phyloP scores from a whole-genome alignment of 2,888 invertebrate genomes.

The Drosophila diplacantha region DNA sequence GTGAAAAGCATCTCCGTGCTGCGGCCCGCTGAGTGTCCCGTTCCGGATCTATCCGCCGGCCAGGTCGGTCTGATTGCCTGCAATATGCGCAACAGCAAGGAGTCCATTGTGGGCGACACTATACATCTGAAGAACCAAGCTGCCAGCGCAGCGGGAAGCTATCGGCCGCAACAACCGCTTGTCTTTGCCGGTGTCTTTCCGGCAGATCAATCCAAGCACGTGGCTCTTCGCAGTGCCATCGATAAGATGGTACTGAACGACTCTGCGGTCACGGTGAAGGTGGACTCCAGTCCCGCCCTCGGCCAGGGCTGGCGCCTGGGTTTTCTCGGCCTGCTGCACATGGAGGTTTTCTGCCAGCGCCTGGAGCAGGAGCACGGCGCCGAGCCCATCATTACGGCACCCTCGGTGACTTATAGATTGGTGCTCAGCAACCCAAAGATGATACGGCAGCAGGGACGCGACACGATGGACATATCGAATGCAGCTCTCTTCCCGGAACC shows the following conservation, averaged over 20 bases:
- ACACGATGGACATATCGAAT: constrained; percentile 84
- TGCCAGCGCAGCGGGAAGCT: constrained; percentile 80
- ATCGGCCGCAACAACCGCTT: constrained; percentile 86
- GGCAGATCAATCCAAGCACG: constrained; percentile 90
- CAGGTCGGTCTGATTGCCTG: constrained; percentile 95
- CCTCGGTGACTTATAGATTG: constrained; percentile 89
- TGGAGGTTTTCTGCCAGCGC: constrained; percentile 93
- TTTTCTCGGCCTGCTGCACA: constrained; percentile 90
- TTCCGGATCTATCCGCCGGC: constrained; percentile 86
- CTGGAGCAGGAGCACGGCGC: constrained; percentile 90
- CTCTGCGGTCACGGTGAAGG: constrained; percentile 89
- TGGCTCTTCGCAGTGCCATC: constrained; percentile 86
- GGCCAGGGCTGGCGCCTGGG: constrained; percentile 94
- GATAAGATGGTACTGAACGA: constrained; percentile 96
- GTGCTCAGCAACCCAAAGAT: constrained; percentile 86
- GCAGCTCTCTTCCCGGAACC: constrained; percentile 85
- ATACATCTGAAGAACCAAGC: constrained; percentile 80
- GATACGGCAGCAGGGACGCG: constrained; percentile 82
- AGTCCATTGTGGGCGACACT: constrained; percentile 89
- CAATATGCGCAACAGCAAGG: constrained; percentile 86
- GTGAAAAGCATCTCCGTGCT: constrained; percentile 89
- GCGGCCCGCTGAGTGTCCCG: constrained; percentile 85
- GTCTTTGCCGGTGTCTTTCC: constrained; percentile 93
- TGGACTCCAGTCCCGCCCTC: constrained; percentile 91
- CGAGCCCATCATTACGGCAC: constrained; percentile 89